Evolutionary conservation across 2,797 vertebrate species (phyloP), one percentile per base, ranked within the genome.

Genomic region (Ctenochaetus hawaiiensis): DNA sequence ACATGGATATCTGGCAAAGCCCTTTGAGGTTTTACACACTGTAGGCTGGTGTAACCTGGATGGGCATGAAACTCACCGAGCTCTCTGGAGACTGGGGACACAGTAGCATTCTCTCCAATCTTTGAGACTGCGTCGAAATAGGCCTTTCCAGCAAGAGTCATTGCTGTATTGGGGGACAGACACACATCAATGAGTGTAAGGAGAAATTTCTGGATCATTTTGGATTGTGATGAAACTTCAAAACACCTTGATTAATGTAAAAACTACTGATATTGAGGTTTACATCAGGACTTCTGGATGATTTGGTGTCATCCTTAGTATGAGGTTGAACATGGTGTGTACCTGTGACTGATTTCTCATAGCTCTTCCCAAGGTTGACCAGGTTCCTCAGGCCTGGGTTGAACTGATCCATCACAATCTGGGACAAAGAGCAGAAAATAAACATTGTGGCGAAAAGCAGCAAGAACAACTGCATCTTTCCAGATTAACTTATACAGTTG

Each of bases 331-430:
- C 30, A 43, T 45, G 41, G 20, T 64, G 91, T 93, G 96, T 96
- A 99, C 98, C 97, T 90, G 95, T 93, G 72, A 99, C 97, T 18
- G 97, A 95, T 90, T 99, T 99, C 92, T 99, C 98, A 23, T 99
- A 99, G 94, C 91, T 99, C 93, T 97, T 99, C 53, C 98, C 98
- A n/a, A 99, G 95, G 91, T 96, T 98, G 88, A 99, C 97, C 90
- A 99, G 96, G 90, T 97, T 99, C 89, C 97, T 96, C 82, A 99
- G 93, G 17, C 97, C 96, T 0, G 98, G 98, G 91, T 99, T 99
- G 92, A 99, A 98, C 85, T 99, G 97, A 75, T 99, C 98, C 98
- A 99, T 96, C 85, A 99, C 98, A 97, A 98, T 98, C 98, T 99
- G 88, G 20, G 45, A 76, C 2, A 75, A 37, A 87, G 49, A 75